Evolutionary conservation across 2,113 vertebrate genomes (phyloP), one percentile per base, ranked within the genome.

Genomic region (Alaudala cheleensis): DNA sequence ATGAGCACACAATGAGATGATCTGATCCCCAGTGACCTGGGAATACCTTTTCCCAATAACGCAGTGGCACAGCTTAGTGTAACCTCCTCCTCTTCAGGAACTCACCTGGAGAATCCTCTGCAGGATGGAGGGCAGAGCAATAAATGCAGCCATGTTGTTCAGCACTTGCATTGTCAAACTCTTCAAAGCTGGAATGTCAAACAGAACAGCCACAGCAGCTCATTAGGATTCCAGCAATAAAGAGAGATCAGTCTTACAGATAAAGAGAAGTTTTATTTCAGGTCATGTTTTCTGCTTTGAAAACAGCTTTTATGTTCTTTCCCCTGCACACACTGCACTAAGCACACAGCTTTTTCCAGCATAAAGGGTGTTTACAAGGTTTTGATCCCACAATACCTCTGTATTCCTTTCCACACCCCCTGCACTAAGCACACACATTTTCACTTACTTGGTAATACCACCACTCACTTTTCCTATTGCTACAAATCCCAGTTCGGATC

Each of bases 121-220:
- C 94, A 99, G 98, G 94, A 99, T 99, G 31, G 98, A 98, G 24
- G 99, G 99, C 34, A 99, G 97, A 61, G 99, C 98, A 26, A 99
- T 99, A 91, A 99, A 99, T 5, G 98, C 97, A 86, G 99, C 99
- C 99, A 99, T 99, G 79, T 97, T 98, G 97, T 99, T 99, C 67
- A 99, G 97, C 77, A 99, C 99, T 94, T 98, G 99, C 99, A 99
- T 99, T 2, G 99, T 99, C 96, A 99, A 96, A 91, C 98, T 98
- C 96, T 99, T 99, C 95, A 99, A 97, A 61, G 98, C 99, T 99
- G 95, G 56, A 94, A 96, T 28, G 97, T 4, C 95, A 97, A 95
- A 53, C 50, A 84, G 5, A 82, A 82, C 44, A 92, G 66, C 47
- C 85, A 95, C 49, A 61, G 57, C 44, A 70, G 57, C 11, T 80